Conservation (phyloP, 2,113 vertebrate species). For the Cyprinus carpio region DNA sequence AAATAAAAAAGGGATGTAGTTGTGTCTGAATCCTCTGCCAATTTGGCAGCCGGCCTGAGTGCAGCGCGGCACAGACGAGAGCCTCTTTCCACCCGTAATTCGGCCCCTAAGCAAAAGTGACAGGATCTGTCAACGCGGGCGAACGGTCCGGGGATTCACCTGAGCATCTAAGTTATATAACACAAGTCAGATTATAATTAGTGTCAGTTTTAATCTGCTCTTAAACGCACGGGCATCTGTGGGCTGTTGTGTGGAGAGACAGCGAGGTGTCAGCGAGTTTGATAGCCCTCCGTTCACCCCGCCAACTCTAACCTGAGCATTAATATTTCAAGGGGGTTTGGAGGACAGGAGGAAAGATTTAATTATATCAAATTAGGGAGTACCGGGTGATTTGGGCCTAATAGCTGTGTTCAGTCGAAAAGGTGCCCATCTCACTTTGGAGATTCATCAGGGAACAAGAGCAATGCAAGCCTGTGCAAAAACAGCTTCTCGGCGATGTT, state of each 20-base stretch:
- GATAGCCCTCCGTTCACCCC: constrained; percentile 54
- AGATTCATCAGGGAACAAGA: constrained; percentile 27
- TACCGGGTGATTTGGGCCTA: constrained; percentile 54
- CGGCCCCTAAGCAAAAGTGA: constrained; percentile 65
- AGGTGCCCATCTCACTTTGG: constrained; percentile 30
- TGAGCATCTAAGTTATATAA: constrained; percentile 69
- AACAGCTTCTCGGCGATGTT: background rate
- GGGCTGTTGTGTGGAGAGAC: constrained; percentile 42
- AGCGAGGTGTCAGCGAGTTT: constrained; percentile 51
- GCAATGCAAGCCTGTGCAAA: constrained; percentile 6
- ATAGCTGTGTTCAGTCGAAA: constrained; percentile 11
- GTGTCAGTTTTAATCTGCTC: constrained; percentile 65
- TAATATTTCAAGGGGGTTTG: constrained; percentile 63
- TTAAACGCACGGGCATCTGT: constrained; percentile 54
- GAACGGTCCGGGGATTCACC: constrained; percentile 59
- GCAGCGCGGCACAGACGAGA: constrained; percentile 47
- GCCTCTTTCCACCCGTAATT: constrained; percentile 54
- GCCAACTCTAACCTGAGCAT: constrained; percentile 60
- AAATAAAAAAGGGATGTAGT: constrained; percentile 65
- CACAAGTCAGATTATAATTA: constrained; percentile 64
- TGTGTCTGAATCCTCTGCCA: constrained; percentile 63
- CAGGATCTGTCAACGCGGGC: constrained; percentile 60
- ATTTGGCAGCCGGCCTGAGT: constrained; percentile 59
- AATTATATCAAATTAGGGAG: constrained; percentile 61
- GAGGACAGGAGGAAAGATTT: constrained; percentile 60